Evolutionary conservation across 2,888 invertebrate species (phyloP), one percentile per base, ranked within the genome.

Genomic region (Arge pagana): DNA sequence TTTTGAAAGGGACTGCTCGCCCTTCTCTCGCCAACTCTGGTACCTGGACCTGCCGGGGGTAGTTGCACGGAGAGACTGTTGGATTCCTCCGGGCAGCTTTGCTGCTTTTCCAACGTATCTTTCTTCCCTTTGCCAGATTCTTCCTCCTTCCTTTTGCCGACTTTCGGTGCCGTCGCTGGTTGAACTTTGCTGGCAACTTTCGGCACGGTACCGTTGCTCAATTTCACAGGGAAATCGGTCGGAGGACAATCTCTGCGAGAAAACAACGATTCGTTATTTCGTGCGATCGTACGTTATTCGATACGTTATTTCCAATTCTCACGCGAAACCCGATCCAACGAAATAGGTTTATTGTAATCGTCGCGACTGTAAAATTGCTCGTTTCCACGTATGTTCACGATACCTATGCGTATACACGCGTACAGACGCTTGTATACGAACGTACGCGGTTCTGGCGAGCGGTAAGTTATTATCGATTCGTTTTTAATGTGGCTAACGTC

Each of bases 1-100:
- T 89, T 89, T 69, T 81, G 80, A 73, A 82, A 83, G 35, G 83
- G 83, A 63, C 82, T 82, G 59, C 82, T 82, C 24, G 81, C 78
- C 58, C 82, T 75, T 50, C 74, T 68, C 57, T 76, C 76, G 11
- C 63, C 65, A 52, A 63, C 77, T 61, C 71, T 64, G 60, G 78
- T 79, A 75, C 78, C 77, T 40, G 55, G 58, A 26, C 63, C 59
- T 51, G 65, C 65, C 54, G 65, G 66, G 66, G 70, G 57, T 24
- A 58, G 57, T 55, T 48, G 45, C 36, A 48, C 18, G 48, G 43
- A 45, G 8, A 43, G 33, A 43, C 36, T 28, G 36, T 73, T 72
- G 15, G 67, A 53, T 52, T 76, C 76, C 49, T 75, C 76, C 21
- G 67, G 64, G 37, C 63, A 68, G 55, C 65, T 73, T 28, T 68